Base-by-base conservation (phyloP, 2,113 vertebrate species). In the Hippotragus niger region DNA sequence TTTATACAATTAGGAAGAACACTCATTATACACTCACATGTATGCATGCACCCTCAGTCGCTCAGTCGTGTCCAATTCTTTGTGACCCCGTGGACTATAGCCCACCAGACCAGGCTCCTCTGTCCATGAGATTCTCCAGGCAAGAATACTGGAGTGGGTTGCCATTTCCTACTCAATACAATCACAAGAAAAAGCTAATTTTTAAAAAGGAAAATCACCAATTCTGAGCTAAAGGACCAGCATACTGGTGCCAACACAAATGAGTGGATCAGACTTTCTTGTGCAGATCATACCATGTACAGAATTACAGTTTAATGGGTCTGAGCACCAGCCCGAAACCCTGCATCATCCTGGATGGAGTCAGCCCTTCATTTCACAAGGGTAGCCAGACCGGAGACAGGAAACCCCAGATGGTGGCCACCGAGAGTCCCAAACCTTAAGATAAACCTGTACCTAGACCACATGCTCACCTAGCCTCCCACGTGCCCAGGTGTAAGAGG, bases 211-310 rank as follows among this genome's bases (percentile, higher is more conserved):
- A 74, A 60, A 91, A 82, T n/a, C 23, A 25, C 31, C 2, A 0
- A 9, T 60, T 71, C 84, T 3, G 19, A 47, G 45, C 25, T 36
- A 29, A 57, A 40, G 43, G 50, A 4, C 45, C n/a, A 60, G 31
- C 1, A 16, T 13, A 4, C 23, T 3, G 17, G 16, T 21, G 45
- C 14, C 0, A 29, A 29, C 43, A 36, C 2, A 0, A 15, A 45
- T 0, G 62, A 45, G 7, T 27, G 31, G 57, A 16, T 55, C 60
- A 16, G 71, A 23, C n/a, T 13, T 33, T 43, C 81, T 31, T 6
- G 3, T 1, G n/a, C 5, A 11, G 43, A 25, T 47, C 67, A 15
- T 13, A 62, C 33, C 2, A 16, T 0, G 4, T 1, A n/a, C 23
- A 36, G 55, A 52, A 47, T 16, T 27, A 50, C 3, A 55, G 15